Evolutionary conservation across 1,140 invertebrate genomes (phyloP), one percentile per base, ranked within the genome.

Genomic region (Hirudo medicinalis): DNA sequence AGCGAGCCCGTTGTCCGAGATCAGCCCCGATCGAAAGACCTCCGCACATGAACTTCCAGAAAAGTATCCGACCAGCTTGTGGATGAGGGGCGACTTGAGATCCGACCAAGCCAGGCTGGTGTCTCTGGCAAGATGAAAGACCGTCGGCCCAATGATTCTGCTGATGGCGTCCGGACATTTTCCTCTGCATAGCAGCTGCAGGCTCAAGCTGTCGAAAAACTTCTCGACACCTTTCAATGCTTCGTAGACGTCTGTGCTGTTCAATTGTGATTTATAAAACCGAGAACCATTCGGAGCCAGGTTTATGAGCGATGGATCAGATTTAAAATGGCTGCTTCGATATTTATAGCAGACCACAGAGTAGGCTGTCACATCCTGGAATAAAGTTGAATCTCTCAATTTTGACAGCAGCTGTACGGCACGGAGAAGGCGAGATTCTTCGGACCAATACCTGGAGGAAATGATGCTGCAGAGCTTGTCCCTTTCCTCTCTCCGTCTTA

Each of bases 401-500:
- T 49, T 70, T 17, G 66, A 36, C 11, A 73, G 43, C 22, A 71
- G 19, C 20, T 54, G 69, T 11, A 73, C 43, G 22, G 55, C 68
- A 29, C n/a, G 63, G 13, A 49, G 22, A 20, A 73, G 40, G 22
- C 69, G 53, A n/a, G 63, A 57, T 66, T 73, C 72, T 11, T 70
- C 57, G 0, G 55, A 36, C 72, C 72, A 73, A 53, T 70, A 73
- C 43, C 69, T 32, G 17, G 54, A 36, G 19, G 54, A 29, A 43
- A 73, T 49, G 32, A 71, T 70, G 40, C 32, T 70, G 53, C 55
- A 60, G 32, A 73, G 32, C 43, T 73, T 73, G 72, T 73, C 72
- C 17, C 72, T 54, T 36, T 73, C 68, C 25, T 73, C 72, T 13
- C 69, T 36, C 43, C 43, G 40, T 27, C 69, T 49, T 8, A 70